Evolutionary conservation across 2,113 vertebrate species (phyloP).

Genomic region (Heterotis niloticus): DNA sequence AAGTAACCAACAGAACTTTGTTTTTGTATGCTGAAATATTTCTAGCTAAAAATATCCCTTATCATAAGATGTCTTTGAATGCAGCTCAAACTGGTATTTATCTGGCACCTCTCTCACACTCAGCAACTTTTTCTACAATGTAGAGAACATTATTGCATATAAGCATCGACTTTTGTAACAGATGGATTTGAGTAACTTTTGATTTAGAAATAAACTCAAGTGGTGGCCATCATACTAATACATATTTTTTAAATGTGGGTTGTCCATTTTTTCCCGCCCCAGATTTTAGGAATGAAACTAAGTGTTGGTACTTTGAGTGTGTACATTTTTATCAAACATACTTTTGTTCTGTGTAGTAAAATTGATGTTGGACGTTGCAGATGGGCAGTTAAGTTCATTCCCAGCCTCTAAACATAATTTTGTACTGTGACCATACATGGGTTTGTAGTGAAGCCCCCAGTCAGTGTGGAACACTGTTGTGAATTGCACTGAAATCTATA

Average conservation of each 20-base stretch:
- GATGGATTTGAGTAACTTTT: no score
- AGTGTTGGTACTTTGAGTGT: neutral
- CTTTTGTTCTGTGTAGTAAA: no score
- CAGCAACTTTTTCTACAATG: neutral
- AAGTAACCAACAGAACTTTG: conserved; percentile 21
- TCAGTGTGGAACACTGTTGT: conserved; percentile 69
- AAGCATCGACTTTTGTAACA: no score
- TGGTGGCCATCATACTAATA: no score
- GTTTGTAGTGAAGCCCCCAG: conserved; percentile 40
- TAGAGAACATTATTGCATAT: no score
- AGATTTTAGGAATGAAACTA: neutral
- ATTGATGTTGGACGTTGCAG: neutral
- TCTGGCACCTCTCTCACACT: neutral
- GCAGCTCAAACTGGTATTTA: neutral
- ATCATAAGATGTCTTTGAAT: neutral
- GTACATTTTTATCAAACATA: no score
- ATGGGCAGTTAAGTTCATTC: neutral
- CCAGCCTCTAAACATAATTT: neutral
- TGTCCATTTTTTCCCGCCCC: no score
- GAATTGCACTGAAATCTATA: conserved; percentile 97
- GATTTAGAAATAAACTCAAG: no score
- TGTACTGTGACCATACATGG: conserved; percentile 22
- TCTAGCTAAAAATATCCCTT: neutral
- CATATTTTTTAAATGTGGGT: no score
- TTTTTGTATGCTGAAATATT: neutral